phyloP scores from a whole-genome alignment of 2,113 vertebrate species.

The Nycticryphes semicollaris region DNA sequence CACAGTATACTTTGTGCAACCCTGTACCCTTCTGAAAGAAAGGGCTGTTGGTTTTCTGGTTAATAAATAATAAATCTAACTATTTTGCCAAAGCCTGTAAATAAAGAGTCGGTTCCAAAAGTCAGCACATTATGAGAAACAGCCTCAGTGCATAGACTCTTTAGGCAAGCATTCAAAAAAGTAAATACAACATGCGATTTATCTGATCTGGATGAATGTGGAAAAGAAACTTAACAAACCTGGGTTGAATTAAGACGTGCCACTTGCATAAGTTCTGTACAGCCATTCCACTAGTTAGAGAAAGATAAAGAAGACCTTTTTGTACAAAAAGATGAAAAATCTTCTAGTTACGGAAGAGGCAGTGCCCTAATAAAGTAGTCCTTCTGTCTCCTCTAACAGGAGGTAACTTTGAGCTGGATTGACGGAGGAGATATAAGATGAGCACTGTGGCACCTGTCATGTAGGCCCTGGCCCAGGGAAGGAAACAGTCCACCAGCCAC shows the following conservation, averaged over 20 bases:
- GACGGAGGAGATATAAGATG: background rate
- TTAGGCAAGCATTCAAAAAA: slow-evolving; percentile 25
- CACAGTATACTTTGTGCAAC: background rate
- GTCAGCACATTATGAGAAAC: slow-evolving; percentile 30
- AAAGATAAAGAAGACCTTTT: slow-evolving; percentile 28
- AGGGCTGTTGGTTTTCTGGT: slow-evolving; percentile 46
- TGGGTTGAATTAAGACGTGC: slow-evolving; percentile 51
- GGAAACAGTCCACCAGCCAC: background rate
- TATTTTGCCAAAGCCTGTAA: slow-evolving; percentile 61
- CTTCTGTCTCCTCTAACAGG: background rate
- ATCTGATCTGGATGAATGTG: slow-evolving; percentile 45
- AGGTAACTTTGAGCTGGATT: background rate
- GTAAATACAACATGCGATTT: slow-evolving; percentile 23
- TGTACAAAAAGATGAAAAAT: slow-evolving; percentile 1
- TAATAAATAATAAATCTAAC: slow-evolving; percentile 62
- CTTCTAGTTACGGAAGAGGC: background rate
- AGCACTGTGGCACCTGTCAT: background rate
- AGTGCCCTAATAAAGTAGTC: background rate
- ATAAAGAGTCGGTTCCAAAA: slow-evolving; percentile 37
- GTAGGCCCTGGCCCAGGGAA: background rate
- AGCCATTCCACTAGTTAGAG: background rate
- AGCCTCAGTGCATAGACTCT: background rate
- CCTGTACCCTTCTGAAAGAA: background rate
- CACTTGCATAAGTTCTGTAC: background rate
- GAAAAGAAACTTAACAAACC: slow-evolving; percentile 34